These are phyloP conservation scores for Anthophora plumipes DNA, from an alignment of 2,888 invertebrate genomes.

Conservation along the genomic window DNA sequence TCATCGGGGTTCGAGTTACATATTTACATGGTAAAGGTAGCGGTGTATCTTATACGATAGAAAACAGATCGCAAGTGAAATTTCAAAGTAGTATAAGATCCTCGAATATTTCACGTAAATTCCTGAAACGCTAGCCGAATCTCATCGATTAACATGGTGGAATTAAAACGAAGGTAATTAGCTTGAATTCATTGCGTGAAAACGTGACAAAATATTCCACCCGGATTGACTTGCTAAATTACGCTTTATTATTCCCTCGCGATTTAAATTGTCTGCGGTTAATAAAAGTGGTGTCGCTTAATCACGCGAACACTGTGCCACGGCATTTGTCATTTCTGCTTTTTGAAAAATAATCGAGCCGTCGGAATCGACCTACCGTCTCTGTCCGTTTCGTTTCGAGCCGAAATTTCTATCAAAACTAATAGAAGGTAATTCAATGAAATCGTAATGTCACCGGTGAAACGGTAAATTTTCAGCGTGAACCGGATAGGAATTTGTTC, in stretches of 20 bases:
- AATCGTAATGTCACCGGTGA: neutral
- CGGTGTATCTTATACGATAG: too few species aligned
- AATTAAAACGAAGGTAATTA: conserved; percentile 28
- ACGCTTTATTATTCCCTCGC: conserved; percentile 21
- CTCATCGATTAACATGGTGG: conserved; percentile 1
- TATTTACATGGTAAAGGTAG: neutral
- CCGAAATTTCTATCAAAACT: neutral
- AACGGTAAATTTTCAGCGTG: neutral
- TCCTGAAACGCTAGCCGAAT: neutral
- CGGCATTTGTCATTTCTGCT: neutral
- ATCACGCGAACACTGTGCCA: neutral
- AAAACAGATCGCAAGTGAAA: too few species aligned
- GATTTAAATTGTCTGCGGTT: neutral
- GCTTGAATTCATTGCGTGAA: conserved; percentile 2
- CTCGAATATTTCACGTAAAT: neutral
- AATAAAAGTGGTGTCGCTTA: conserved; percentile 25
- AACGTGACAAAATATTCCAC: conserved; percentile 4
- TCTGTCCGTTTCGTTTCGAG: too few species aligned
- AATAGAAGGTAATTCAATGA: neutral
- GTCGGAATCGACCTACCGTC: too few species aligned
- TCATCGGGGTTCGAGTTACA: neutral
- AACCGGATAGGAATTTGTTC: neutral
- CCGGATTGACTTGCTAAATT: conserved; percentile 21
- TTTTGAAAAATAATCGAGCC: neutral
- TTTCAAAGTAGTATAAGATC: too few species aligned